Evolutionary conservation across 2,797 vertebrate genomes (phyloP).

Genomic region (Pempheris klunzingeri): DNA sequence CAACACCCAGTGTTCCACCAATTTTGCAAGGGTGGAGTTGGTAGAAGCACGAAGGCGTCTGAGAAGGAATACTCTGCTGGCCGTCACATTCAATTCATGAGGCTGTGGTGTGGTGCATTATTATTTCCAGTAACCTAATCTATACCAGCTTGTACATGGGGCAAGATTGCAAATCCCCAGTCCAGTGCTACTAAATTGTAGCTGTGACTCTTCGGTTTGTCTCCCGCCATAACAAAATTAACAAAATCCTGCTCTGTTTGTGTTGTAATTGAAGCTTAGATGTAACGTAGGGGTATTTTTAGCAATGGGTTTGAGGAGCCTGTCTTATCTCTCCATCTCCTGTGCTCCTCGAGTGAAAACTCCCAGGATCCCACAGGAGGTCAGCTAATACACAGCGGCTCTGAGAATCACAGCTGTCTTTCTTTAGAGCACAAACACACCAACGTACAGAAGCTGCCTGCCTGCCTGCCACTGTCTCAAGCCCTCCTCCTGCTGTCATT

Average conservation of each 20-base stretch:
- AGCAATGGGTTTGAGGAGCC: slow-evolving; percentile 51
- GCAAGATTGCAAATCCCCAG: neutral
- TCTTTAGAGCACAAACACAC: slow-evolving; percentile 29
- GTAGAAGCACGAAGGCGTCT: slow-evolving; percentile 17
- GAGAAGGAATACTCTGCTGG: slow-evolving; percentile 1
- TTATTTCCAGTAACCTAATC: too few species aligned
- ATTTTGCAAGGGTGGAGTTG: slow-evolving; percentile 26
- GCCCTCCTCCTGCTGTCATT: neutral
- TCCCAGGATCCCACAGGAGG: slow-evolving; percentile 71
- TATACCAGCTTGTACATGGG: neutral
- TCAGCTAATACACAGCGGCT: slow-evolving; percentile 67
- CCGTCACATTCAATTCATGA: slow-evolving; percentile 12
- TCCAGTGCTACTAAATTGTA: neutral
- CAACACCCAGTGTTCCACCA: slow-evolving; percentile 15
- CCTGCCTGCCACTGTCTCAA: neutral
- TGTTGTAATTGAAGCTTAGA: slow-evolving; percentile 49
- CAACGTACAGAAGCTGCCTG: neutral
- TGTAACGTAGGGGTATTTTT: slow-evolving; percentile 64
- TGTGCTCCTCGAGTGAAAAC: slow-evolving; percentile 65
- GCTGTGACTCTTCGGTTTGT: slow-evolving; percentile 6
- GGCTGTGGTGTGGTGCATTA: neutral
- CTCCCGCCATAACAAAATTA: slow-evolving; percentile 31
- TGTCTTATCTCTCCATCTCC: slow-evolving; percentile 40
- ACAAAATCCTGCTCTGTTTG: slow-evolving; percentile 38
- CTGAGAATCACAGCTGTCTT: slow-evolving; percentile 49